Evolutionary conservation across 2,888 invertebrate species (phyloP).

Genomic region (Rosalia funebris): DNA sequence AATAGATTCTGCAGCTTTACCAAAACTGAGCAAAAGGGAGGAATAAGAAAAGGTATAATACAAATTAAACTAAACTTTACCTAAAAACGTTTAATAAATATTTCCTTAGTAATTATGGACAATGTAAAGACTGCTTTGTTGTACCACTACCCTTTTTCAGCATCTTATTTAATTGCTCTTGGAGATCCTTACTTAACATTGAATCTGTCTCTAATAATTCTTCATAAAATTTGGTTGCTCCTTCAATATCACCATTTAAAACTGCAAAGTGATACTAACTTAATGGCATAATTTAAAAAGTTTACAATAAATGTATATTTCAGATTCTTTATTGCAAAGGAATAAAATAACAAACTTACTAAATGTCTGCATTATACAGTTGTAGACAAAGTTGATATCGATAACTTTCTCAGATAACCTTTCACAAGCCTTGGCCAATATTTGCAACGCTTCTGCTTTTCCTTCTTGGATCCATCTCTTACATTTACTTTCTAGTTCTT

Average conservation of each 20-base stretch:
- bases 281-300: neutral
- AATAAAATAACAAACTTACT: constrained; percentile 62
- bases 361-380: constrained; percentile 66
- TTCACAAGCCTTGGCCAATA: constrained; percentile 47
- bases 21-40: no score
- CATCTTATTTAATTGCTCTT: constrained; percentile 23
- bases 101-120: no score
- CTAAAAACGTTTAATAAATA: no score
- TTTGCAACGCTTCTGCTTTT: constrained; percentile 52
- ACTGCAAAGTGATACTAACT: constrained; percentile 64
- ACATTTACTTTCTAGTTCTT: constrained; percentile 53
- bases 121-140: no score
- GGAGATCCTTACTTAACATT: constrained; percentile 24
- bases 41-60: no score
- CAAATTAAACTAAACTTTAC: no score
- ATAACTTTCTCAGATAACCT: constrained; percentile 52
- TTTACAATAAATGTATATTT: no score
- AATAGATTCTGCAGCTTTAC: no score
- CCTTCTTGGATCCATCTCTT: constrained; percentile 55
- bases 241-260: constrained; percentile 64
- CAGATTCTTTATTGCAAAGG: no score
- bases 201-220: constrained; percentile 54
- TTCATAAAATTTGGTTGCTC: constrained; percentile 65
- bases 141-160: constrained; percentile 29
- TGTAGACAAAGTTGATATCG: constrained; percentile 63